These are phyloP conservation scores for Seladonia tumulorum DNA, from an alignment of 2,888 invertebrate species.

Conservation along the genomic window DNA sequence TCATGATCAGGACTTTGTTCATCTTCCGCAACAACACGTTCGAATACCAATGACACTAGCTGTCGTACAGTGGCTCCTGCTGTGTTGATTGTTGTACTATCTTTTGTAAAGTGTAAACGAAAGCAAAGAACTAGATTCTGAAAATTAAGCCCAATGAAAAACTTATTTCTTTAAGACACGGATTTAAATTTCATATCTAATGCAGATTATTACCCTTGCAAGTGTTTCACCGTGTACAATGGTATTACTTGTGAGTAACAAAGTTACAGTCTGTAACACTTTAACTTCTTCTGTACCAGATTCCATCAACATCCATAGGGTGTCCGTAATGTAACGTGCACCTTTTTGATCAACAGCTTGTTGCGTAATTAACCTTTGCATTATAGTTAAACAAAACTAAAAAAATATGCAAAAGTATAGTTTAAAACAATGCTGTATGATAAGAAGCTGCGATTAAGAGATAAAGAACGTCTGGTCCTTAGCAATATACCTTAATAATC, in stretches of 20 bases:
- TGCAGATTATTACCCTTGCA: slow-evolving; percentile 89
- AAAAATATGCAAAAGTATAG: slow-evolving; percentile 56
- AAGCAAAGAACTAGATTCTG: slow-evolving; percentile 98
- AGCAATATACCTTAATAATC: slow-evolving; percentile 92
- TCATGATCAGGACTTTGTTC: slow-evolving; percentile 84
- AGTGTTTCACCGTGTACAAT: slow-evolving; percentile 97
- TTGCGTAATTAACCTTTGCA: slow-evolving; percentile 96
- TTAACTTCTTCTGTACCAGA: slow-evolving; percentile 97
- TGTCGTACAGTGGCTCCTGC: slow-evolving; percentile 99
- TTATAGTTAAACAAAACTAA: slow-evolving; percentile 95
- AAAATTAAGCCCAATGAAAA: slow-evolving; percentile 69
- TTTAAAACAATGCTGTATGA: slow-evolving; percentile 17
- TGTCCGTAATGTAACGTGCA: slow-evolving; percentile 96
- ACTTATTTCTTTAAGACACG: background rate
- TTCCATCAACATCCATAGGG: slow-evolving; percentile 97
- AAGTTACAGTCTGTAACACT: slow-evolving; percentile 97
- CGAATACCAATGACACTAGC: slow-evolving; percentile 96
- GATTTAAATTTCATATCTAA: background rate
- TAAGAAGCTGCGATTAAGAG: background rate
- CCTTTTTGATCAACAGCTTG: slow-evolving; percentile 96
- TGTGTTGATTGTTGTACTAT: slow-evolving; percentile 97
- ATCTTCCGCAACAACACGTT: slow-evolving; percentile 92
- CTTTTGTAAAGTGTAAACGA: slow-evolving; percentile 97
- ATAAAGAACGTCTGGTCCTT: background rate
- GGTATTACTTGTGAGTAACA: slow-evolving; percentile 97